phyloP scores from a whole-genome alignment of 2,113 vertebrate species.

The Chaetops frenatus region DNA sequence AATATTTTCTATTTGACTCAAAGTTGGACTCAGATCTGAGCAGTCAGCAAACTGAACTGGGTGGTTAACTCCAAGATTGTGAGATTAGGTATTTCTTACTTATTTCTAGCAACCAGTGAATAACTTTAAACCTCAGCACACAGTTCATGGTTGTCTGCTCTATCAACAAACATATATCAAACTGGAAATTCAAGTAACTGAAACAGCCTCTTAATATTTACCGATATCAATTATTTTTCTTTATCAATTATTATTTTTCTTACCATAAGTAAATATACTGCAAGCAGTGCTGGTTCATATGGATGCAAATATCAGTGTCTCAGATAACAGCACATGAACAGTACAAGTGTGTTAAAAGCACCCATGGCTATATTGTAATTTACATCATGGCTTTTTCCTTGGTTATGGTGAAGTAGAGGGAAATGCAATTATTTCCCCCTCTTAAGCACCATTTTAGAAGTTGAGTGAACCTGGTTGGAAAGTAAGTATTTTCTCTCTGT shows the following conservation, averaged over 20 bases:
- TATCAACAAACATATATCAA: neutral
- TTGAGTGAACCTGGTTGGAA: neutral
- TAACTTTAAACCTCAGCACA: neutral
- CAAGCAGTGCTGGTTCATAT: neutral
- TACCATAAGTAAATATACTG: neutral
- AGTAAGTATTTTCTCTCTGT: neutral
- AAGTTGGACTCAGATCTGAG: neutral
- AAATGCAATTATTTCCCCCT: neutral
- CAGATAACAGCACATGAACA: neutral
- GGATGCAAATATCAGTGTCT: neutral
- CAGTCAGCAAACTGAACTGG: neutral
- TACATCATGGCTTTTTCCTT: neutral
- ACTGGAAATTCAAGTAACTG: neutral
- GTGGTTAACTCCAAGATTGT: neutral
- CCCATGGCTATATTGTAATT: neutral
- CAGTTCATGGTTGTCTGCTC: neutral
- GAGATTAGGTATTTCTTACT: neutral
- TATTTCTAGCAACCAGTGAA: neutral
- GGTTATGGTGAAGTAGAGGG: neutral
- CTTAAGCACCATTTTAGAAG: neutral
- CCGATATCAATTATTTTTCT: neutral
- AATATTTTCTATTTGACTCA: neutral
- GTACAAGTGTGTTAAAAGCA: neutral
- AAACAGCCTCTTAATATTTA: neutral
- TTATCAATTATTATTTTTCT: neutral